These are phyloP conservation scores for Montipora foliosa DNA, from an alignment of 64 coral and sea anemone species.

Conservation along the genomic window DNA sequence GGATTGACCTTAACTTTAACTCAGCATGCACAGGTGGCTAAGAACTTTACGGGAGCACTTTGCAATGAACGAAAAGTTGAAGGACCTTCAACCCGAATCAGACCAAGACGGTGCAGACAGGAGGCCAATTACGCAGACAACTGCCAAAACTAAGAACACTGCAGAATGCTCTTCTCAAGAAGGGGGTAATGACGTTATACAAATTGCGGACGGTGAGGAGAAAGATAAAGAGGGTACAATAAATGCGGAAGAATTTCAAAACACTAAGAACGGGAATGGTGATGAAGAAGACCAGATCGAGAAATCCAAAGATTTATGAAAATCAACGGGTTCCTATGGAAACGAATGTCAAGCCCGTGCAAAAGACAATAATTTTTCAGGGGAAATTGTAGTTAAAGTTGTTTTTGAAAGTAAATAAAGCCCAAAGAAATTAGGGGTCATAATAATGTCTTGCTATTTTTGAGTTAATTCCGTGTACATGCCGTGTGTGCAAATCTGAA, in stretches of 20 bases:
- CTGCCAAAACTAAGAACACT: too few species aligned
- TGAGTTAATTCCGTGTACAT: too few species aligned
- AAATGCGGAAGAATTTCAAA: neutral
- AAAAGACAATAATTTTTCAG: neutral
- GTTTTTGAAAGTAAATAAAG: too few species aligned
- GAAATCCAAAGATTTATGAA: neutral
- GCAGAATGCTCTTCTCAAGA: neutral
- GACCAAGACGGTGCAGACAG: neutral
- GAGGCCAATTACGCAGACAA: neutral
- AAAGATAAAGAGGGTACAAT: neutral
- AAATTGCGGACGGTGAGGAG: neutral
- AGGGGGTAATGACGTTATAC: constrained; percentile 1
- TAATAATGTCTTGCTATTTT: too few species aligned
- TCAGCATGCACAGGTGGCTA: constrained; percentile 75
- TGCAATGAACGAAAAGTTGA: constrained; percentile 59
- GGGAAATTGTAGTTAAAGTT: neutral
- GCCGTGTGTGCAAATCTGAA: too few species aligned
- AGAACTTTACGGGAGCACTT: constrained; percentile 44
- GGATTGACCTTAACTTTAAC: neutral
- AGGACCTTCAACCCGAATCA: constrained; percentile 33
- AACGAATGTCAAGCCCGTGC: neutral
- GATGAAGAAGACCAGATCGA: neutral
- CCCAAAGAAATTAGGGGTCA: too few species aligned
- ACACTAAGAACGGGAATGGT: neutral
- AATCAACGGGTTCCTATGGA: neutral